Percentiles rank a stretch among this genome's conserved stretches.
phyloP scores from a whole-genome alignment of 2,797 vertebrate species.

The Ceyx erithaca region DNA sequence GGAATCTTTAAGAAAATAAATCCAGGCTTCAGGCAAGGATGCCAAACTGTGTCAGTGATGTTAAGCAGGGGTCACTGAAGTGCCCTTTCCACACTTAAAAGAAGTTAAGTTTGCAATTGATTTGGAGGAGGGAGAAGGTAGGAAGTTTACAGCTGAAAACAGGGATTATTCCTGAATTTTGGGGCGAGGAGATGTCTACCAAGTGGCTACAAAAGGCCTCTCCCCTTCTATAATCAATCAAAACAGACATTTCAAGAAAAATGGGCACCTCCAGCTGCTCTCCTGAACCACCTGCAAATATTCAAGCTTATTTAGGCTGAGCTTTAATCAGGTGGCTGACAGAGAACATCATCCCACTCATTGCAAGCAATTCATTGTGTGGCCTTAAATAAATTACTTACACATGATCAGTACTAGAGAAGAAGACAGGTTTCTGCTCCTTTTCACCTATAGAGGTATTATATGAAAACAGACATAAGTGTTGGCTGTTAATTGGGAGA shows the following conservation, averaged over 20 bases:
- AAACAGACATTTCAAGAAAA: not conserved
- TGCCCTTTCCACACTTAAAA: not conserved
- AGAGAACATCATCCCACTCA: not conserved
- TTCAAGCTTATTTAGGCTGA: not conserved
- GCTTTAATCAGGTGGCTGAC: not conserved
- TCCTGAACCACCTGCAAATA: not conserved
- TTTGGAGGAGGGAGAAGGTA: not conserved
- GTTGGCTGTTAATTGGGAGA: not conserved
- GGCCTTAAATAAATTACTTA: conserved; percentile 20
- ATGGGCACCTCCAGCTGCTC: not conserved
- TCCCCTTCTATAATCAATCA: not conserved
- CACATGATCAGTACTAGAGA: not conserved
- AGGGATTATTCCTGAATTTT: not conserved
- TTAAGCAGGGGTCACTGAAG: not conserved
- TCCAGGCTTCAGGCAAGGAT: conserved; percentile 3
- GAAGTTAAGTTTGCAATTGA: not conserved
- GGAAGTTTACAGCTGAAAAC: not conserved
- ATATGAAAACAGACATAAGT: not conserved
- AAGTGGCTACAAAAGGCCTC: not conserved
- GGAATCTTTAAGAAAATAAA: conserved; percentile 30
- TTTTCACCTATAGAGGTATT: not conserved
- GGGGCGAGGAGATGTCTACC: not conserved
- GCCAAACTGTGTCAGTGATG: not conserved
- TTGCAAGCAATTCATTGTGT: not conserved
- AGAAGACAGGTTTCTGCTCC: not conserved